Base-by-base conservation (phyloP, 2,113 vertebrate genomes). In the Epinephelus lanceolatus region DNA sequence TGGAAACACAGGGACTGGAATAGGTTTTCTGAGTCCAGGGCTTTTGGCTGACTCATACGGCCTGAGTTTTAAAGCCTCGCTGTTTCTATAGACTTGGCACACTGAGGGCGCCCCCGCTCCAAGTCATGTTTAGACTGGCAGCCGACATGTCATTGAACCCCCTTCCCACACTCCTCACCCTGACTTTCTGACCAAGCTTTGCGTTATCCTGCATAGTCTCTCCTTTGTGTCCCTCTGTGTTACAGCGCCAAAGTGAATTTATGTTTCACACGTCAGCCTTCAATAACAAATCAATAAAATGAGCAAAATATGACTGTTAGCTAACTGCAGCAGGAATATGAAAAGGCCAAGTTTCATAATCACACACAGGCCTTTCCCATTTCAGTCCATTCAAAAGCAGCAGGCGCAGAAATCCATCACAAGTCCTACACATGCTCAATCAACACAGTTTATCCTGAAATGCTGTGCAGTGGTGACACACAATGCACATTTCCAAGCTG, bases 1-100 rank as follows among this genome's bases (percentile, higher is more conserved):
- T 82, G 42, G 94, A 91, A 93, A 96, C 94, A 42, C 85, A 82
- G 14, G 74, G 92, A 94, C 94, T 85, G 66, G 94, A 94, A 94
- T 91, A 94, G 93, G 86, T 82, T 93, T 85, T 91, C 88, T 81
- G 83, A 93, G 92, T 94, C 92, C 91, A 88, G 88, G 83, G 21
- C 75, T 92, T 92, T 90, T 94, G 94, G 92, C 80, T 65, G 80
- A 86, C 87, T 95, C 91, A 95, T 81, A 81, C 69, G 78, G 84
- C 71, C 83, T 49, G 74, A 79, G 88, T 93, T 91, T 91, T 91
- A 74, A 80, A 89, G 37, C 30, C 78, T 53, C 21, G 70, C 86
- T 87, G 87, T 76, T 94, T 80, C 88, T 89, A 82, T 86, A 90
- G 92, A 91, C 88, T 84, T 85, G 91, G 94, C 86, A 87, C 66